These are phyloP conservation scores for Hypsopygia costalis DNA, from an alignment of 2,888 invertebrate species.

Conservation along the genomic window DNA sequence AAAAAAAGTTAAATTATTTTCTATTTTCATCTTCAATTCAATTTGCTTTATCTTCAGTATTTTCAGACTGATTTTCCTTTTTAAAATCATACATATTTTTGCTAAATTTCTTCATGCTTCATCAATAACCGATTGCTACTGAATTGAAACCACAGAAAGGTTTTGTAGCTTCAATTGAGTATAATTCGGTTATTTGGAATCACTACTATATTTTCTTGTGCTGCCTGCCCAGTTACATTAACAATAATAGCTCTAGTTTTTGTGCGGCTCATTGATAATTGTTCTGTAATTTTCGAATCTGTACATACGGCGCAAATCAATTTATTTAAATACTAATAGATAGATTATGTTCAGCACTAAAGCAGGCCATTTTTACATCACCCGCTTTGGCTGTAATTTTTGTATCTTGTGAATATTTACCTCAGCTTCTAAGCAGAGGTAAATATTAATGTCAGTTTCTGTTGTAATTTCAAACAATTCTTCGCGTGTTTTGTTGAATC, in stretches of 20 bases:
- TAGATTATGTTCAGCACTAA: slow-evolving; percentile 21
- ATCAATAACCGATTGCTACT: no score
- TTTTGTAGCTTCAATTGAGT: no score
- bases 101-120: no score
- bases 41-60: no score
- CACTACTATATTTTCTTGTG: no score
- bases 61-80: no score
- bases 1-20: no score
- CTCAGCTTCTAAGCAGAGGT: slow-evolving; percentile 14
- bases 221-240: neutral
- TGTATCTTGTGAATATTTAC: slow-evolving; percentile 17
- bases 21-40: no score
- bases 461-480: slow-evolving; percentile 13
- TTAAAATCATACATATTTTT: no score
- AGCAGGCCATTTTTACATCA: slow-evolving; percentile 19
- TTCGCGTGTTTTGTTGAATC: slow-evolving; percentile 12
- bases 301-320: slow-evolving; percentile 17
- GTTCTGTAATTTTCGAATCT: slow-evolving; percentile 19
- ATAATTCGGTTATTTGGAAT: no score
- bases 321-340: slow-evolving; percentile 20
- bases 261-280: slow-evolving; percentile 18
- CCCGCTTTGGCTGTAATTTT: slow-evolving; percentile 16
- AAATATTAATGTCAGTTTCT: slow-evolving; percentile 12
- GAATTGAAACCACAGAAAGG: no score
- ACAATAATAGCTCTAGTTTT: slow-evolving; percentile 17